These are phyloP conservation scores for Cristatella mucedo DNA, from an alignment of 2,888 invertebrate genomes.

Conservation along the genomic window DNA sequence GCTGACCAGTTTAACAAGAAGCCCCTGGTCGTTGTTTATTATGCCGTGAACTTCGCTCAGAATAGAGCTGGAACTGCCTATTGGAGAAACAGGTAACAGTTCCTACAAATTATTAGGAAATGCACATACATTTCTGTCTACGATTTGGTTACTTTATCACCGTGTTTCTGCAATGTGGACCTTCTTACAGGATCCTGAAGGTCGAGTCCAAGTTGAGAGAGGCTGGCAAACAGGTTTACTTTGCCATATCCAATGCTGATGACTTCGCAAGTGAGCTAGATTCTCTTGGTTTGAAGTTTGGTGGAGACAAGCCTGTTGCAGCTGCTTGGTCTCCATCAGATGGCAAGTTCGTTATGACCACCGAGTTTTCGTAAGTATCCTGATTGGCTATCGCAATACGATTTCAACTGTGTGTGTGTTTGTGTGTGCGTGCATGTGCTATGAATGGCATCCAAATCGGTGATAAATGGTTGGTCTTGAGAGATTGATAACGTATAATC, in stretches of 20 bases:
- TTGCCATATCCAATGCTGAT: conserved; percentile 78
- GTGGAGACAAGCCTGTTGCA: conserved; percentile 74
- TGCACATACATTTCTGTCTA: conserved; percentile 22
- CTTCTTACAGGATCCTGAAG: conserved; percentile 59
- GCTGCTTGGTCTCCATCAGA: conserved; percentile 65
- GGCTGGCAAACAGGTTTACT: conserved; percentile 47
- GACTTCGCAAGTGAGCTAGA: conserved; percentile 86
- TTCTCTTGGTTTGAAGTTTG: conserved; percentile 62
- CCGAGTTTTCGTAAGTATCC: conserved; percentile 64
- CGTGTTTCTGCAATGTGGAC: too few species aligned
- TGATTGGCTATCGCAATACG: background rate
- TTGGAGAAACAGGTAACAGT: conserved; percentile 52
- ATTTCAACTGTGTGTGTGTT: background rate
- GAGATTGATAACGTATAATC: too few species aligned
- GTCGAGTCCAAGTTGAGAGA: conserved; percentile 55
- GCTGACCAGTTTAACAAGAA: conserved; percentile 60
- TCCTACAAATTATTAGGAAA: conserved; percentile 22
- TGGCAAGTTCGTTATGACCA: conserved; percentile 73
- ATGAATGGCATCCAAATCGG: background rate
- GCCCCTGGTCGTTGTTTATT: conserved; percentile 80
- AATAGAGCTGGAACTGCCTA: conserved; percentile 91
- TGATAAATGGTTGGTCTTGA: too few species aligned
- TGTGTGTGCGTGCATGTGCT: background rate
- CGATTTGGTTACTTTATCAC: too few species aligned
- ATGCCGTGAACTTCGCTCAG: conserved; percentile 81